phyloP scores from a whole-genome alignment of 2,888 invertebrate species.

The Tineola bisselliella region DNA sequence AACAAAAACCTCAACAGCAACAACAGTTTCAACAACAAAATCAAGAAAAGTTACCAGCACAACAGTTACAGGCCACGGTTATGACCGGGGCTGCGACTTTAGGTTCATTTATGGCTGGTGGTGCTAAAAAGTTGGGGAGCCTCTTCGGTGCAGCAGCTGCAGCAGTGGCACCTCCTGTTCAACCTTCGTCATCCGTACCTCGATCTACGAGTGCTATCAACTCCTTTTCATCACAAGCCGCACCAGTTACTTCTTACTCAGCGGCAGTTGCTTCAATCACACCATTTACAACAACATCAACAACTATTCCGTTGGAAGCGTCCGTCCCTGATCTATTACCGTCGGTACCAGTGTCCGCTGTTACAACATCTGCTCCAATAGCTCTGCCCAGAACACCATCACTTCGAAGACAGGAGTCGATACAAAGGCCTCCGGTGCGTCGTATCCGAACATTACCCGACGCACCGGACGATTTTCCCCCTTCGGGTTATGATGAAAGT shows the following conservation, averaged over 20 bases:
- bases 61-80: slow-evolving; percentile 51
- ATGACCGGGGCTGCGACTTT: slow-evolving; percentile 57
- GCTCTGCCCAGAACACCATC: slow-evolving; percentile 53
- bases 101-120: slow-evolving; percentile 60
- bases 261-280: slow-evolving; percentile 38
- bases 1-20: slow-evolving; percentile 21
- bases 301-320: slow-evolving; percentile 21
- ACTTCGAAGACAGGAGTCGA: slow-evolving; percentile 59
- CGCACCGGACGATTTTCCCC: slow-evolving; percentile 53
- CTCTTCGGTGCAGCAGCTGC: slow-evolving; percentile 62
- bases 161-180: slow-evolving; percentile 46
- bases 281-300: slow-evolving; percentile 25
- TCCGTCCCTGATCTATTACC: slow-evolving; percentile 54
- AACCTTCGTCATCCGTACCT: slow-evolving; percentile 28
- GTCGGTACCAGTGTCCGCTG: slow-evolving; percentile 41
- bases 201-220: slow-evolving; percentile 28
- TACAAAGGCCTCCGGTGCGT: slow-evolving; percentile 58
- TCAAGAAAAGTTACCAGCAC: slow-evolving; percentile 43
- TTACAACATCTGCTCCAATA: slow-evolving; percentile 41
- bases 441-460: slow-evolving; percentile 58
- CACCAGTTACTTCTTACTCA: slow-evolving; percentile 42
- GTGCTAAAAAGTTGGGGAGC: slow-evolving; percentile 60
- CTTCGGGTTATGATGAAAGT: slow-evolving; percentile 60
- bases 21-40: slow-evolving; percentile 26
- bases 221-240: slow-evolving; percentile 34